Base-by-base conservation (phyloP, 2,888 invertebrate species). In the Kuschelorhynchus macadamiae region DNA sequence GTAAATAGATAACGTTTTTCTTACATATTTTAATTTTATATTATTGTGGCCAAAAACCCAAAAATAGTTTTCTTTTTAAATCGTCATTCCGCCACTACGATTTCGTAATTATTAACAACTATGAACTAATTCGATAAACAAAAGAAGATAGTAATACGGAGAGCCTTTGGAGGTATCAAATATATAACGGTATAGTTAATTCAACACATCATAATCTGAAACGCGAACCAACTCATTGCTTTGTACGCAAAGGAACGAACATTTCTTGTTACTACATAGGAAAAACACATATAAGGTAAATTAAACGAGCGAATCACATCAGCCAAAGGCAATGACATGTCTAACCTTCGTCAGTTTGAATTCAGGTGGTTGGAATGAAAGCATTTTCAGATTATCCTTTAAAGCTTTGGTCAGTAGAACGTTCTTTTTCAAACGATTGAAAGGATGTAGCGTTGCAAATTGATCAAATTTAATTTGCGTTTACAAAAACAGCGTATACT, bases 221-320 rank as follows among this genome's bases (percentile, higher is more conserved):
- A 50, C 50, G 17, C 39, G 16, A 41, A 60, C 49, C 21, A 59
- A 50, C 53, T 59, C 59, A 65, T 52, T 41, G 57, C 65, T 46
- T 65, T 57, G 44, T 52, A 32, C 59, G 50, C 52, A 12, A 20
- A 33, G 39, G 59, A 53, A 44, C 52, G 59, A 59, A 50, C 50
- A 65, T 56, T 63, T 63, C 63, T 56, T 64, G 56, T 56, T 49
- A 32, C 57, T 56, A 32, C 41, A 55, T 39, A 18, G 49, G 50
- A 42, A 25, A 36, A 59, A 47, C 59, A 59, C 57, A 59, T 59
- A 46, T 59, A 25, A 57, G 56, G 56, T 57, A 64, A 64, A 59
- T 65, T 65, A 65, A 59, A 59, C 65, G 33, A 55, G 20, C 59
- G 36, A 65, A 65, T 64, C 56, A 55, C 64, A 56, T 65, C 59